Evolutionary conservation across 2,888 invertebrate species (phyloP).

Genomic region (Malachius bipustulatus): DNA sequence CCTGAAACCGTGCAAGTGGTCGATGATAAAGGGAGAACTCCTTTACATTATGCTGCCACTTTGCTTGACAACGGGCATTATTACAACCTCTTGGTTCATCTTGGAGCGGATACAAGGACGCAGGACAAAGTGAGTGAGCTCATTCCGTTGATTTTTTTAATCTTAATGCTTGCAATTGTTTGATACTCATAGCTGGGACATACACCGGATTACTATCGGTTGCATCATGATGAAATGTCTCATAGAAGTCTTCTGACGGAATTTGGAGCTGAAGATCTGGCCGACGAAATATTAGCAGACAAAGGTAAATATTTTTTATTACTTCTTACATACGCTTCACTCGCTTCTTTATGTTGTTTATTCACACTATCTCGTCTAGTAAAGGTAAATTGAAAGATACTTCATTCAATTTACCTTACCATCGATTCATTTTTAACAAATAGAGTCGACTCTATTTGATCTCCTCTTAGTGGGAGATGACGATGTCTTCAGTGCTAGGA

Average conservation of each 20-base stretch:
- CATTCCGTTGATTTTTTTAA: too few relatives aligned
- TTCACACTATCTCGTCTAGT: too few relatives aligned
- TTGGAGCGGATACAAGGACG: slow-evolving; percentile 74
- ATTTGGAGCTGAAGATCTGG: slow-evolving; percentile 55
- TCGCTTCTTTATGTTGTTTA: slow-evolving; percentile 23
- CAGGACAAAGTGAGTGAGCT: slow-evolving; percentile 67
- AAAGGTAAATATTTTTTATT: slow-evolving; percentile 56
- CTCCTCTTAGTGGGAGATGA: slow-evolving; percentile 29
- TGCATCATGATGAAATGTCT: slow-evolving; percentile 53
- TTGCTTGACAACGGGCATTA: slow-evolving; percentile 78
- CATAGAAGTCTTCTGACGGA: slow-evolving; percentile 55
- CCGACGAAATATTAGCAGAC: slow-evolving; percentile 59
- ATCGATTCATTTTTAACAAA: not conserved
- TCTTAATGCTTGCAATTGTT: not conserved
- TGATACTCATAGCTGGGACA: slow-evolving; percentile 52
- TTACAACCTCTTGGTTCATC: slow-evolving; percentile 70
- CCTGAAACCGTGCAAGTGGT: slow-evolving; percentile 69
- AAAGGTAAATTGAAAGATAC: not conserved
- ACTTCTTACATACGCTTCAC: slow-evolving; percentile 15
- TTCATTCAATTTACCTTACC: slow-evolving; percentile 1
- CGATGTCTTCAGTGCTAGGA: slow-evolving; percentile 62
- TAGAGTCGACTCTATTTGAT: slow-evolving; percentile 5
- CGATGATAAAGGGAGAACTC: slow-evolving; percentile 72
- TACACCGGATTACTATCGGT: slow-evolving; percentile 67
- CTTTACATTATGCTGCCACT: slow-evolving; percentile 78